Evolutionary conservation across 2,113 vertebrate species (phyloP), one percentile per base, ranked within the genome.

Genomic region (Sphaerodactylus townsendi): DNA sequence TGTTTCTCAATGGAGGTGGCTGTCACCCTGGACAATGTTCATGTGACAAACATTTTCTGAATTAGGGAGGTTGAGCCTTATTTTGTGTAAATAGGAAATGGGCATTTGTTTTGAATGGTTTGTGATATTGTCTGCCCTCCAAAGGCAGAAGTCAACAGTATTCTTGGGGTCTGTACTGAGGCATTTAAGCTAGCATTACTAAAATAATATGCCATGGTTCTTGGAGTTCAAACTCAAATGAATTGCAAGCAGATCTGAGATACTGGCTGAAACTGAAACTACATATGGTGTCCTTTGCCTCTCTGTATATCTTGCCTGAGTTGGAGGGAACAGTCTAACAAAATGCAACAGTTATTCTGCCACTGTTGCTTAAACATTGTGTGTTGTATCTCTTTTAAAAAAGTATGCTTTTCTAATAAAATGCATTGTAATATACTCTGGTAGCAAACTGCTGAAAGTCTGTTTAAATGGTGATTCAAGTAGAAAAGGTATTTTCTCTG

Each of bases 341-440:
- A 82, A 75, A 37, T 50, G 70, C 37, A 19, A 28, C 23, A 46
- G n/a, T 10, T 23, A 2, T 56, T 48, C 50, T 82, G 11, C 19
- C 2, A 11, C 44, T 48, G 2, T 21, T 33, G 35, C 56, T 37
- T 56, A 37, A 56, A 76, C 7, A 17, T 35, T 17, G 28, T 77
- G 37, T 50, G 5, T 25, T 64, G 23, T 30, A 10, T 11, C 62
- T 19, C 14, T 48, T n/a, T 30, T n/a, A n/a, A 81, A 73, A 59
- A 81, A 39, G 30, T 8, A 44, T 65, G 59, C n/a, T 48, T 75
- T 75, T 75, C 59, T 83, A 83, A 83, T 83, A 46, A 65, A 73
- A 83, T 10, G 39, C 37, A 5, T 37, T 59, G 17, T 82, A 71
- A 76, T 56, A 25, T 14, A 50, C n/a, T 46, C 13, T 5, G 6